Conservation (phyloP, 2,888 invertebrate species). For the Campoplex nolae region DNA sequence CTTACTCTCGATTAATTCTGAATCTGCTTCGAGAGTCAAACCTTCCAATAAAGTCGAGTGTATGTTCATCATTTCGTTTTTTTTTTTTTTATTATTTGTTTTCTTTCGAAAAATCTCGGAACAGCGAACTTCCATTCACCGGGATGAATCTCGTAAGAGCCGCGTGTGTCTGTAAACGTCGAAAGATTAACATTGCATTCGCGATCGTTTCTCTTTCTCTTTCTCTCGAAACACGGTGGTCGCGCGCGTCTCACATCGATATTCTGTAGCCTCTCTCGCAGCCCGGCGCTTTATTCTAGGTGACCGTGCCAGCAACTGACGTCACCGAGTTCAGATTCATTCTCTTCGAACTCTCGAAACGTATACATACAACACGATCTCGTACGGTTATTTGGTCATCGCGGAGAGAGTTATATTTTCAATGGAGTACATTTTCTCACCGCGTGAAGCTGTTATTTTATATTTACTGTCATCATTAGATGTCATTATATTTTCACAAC, state of each 20-base stretch:
- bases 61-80: conserved; percentile 21
- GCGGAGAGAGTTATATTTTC: background rate
- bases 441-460: background rate
- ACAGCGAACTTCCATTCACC: conserved; percentile 37
- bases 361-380: background rate
- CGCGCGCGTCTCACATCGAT: conserved; percentile 7
- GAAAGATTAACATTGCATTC: conserved; percentile 28
- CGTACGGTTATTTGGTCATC: conserved; percentile 11
- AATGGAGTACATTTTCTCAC: background rate
- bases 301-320: background rate
- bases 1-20: conserved; percentile 36
- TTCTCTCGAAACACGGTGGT: background rate
- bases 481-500: background rate
- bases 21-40: background rate
- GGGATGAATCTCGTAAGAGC: conserved; percentile 12
- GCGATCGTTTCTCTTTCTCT: background rate
- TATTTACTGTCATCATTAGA: background rate
- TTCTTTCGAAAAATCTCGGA: conserved; percentile 10
- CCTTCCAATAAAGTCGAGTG: background rate
- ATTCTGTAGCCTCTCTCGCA: background rate
- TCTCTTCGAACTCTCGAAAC: background rate
- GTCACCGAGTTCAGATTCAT: background rate
- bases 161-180: conserved; percentile 19
- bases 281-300: background rate
- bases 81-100: conserved; percentile 1